A percentile compares a stretch with the other conserved stretches of the same genome.
Evolutionary conservation across 2,113 vertebrate species (phyloP).

Genomic region (Tupaia tana): DNA sequence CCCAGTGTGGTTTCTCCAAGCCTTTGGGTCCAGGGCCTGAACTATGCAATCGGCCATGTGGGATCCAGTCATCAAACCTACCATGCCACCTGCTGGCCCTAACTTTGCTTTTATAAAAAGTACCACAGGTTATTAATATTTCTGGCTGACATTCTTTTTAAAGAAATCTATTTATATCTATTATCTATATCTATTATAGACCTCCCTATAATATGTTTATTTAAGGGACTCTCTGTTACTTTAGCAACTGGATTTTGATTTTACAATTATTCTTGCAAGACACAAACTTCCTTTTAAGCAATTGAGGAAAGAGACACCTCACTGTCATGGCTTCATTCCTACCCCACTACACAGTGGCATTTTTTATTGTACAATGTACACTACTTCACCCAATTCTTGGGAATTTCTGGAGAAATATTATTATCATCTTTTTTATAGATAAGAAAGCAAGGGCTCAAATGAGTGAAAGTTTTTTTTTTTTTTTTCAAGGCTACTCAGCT

Average conservation of each 20-base stretch:
- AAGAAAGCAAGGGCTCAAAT: not conserved
- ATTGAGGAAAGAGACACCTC: not conserved
- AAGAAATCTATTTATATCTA: not conserved
- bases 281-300: not conserved
- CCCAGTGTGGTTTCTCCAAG: no score
- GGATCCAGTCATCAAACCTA: no score
- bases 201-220: not conserved
- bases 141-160: not conserved
- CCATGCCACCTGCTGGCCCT: no score
- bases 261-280: not conserved
- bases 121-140: not conserved
- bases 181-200: not conserved
- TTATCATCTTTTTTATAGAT: not conserved
- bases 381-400: not conserved
- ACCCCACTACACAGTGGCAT: rapidly evolving
- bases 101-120: not conserved
- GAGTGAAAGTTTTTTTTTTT: not conserved
- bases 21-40: no score
- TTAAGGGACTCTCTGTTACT: not conserved
- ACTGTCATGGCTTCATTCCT: not conserved
- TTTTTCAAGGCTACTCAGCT: not conserved
- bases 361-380: not conserved
- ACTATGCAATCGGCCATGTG: no score
- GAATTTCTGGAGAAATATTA: not conserved
- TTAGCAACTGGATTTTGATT: not conserved